Conservation (phyloP, 2,888 invertebrate genomes). For the Chelonus formosanus region DNA sequence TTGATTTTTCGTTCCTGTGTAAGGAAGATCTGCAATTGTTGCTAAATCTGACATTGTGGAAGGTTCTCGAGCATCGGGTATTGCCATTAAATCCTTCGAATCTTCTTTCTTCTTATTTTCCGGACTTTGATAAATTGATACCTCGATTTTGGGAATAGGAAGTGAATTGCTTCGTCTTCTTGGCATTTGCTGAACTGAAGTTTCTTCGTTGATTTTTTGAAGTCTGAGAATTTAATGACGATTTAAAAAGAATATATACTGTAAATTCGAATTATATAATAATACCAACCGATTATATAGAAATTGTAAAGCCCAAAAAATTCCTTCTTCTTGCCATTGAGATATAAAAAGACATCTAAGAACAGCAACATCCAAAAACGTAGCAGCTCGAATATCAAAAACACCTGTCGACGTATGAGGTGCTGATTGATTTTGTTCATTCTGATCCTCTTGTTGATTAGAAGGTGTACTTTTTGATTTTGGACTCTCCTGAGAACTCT, state of each 20-base stretch:
- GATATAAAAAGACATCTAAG: constrained; percentile 93
- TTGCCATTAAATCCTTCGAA: constrained; percentile 79
- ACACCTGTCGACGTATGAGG: constrained; percentile 42
- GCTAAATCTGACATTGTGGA: constrained; percentile 66
- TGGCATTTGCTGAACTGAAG: constrained; percentile 78
- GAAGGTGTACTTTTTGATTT: constrained; percentile 37
- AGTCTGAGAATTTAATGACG: constrained; percentile 68
- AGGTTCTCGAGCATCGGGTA: constrained; percentile 77
- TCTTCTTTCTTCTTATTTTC: constrained; percentile 74
- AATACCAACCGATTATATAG: constrained; percentile 80
- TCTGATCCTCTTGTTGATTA: constrained; percentile 28
- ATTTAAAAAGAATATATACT: background rate
- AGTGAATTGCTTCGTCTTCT: constrained; percentile 90
- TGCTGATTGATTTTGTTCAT: constrained; percentile 43
- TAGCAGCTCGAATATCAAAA: constrained; percentile 81
- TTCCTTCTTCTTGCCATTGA: constrained; percentile 98
- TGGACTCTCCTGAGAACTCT: constrained; percentile 35
- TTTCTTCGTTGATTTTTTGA: constrained; percentile 87
- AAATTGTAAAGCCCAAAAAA: constrained; percentile 96
- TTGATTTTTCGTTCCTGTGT: constrained; percentile 55
- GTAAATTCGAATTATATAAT: background rate
- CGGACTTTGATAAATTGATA: constrained; percentile 83
- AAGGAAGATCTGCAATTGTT: constrained; percentile 65
- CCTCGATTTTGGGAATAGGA: constrained; percentile 92
- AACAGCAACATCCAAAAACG: constrained; percentile 96